Base-by-base conservation (phyloP, 2,888 invertebrate species). In the Cotesia congregata region DNA sequence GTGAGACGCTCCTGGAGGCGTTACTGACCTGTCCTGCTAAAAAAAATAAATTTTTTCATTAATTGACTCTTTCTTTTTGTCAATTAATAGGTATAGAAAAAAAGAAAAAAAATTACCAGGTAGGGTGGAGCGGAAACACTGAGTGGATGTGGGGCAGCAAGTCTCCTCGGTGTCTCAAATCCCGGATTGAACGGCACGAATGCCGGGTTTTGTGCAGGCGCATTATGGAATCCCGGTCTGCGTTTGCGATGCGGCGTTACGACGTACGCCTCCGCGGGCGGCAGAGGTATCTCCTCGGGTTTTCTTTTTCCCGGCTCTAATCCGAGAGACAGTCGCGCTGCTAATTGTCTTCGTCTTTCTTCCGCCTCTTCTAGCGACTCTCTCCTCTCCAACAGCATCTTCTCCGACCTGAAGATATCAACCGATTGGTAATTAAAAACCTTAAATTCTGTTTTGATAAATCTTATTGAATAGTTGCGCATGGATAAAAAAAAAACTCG, bases 171-270 rank as follows among this genome's bases (percentile, higher is more conserved):
- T 78, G 89, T 87, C 79, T 90, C 86, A 87, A 90, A 88, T 80
- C 90, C 85, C 79, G 90, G 85, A 88, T 90, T 86, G 87, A 95
- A 95, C 77, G 96, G 95, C 81, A 96, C 95, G 86, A 96, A 96
- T 61, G 96, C 95, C 79, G 95, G 95, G 90, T 96, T 96, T 87
- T 96, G 96, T 80, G 95, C 94, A 20, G 96, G 96, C 59, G 96
- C 94, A 86, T 96, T 96, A 88, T 96, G 95, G 85, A 96, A 96
- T 72, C 96, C 96, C 0, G 96, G 96, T 87, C 96, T 91, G 88
- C 96, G 91, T 90, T 96, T 96, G 83, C 96, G 91, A 90, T 96
- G 96, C 9, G 96, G 96, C 50, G 96, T 96, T 30, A 96, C 96
- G 64, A 96, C 95, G 86, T 96, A 96, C 85, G 95, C 95, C 88